These are phyloP conservation scores for Odontesthes bonariensis DNA, from an alignment of 2,113 vertebrate species.

Conservation along the genomic window DNA sequence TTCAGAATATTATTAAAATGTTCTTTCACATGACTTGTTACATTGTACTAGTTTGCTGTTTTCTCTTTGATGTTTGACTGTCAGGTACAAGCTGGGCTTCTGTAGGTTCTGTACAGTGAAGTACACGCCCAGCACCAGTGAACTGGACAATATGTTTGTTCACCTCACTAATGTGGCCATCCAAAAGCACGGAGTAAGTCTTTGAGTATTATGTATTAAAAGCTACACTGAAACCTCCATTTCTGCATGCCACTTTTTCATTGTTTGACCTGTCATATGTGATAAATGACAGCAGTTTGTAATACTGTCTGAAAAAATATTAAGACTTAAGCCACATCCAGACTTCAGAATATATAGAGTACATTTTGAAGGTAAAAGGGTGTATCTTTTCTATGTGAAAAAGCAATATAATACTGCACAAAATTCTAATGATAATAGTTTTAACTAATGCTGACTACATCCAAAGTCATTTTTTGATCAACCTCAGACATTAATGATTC, in stretches of 20 bases:
- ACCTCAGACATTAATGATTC: neutral
- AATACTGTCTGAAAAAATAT: no score
- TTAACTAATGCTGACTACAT: neutral
- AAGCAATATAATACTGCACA: no score
- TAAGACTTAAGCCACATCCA: no score
- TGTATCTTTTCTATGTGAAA: no score
- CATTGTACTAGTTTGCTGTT: neutral
- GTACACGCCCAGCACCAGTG: slow-evolving; percentile 96
- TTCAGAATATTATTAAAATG: neutral
- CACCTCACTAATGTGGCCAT: slow-evolving; percentile 99
- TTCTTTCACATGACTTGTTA: neutral
- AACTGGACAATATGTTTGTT: slow-evolving; percentile 98
- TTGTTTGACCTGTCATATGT: neutral
- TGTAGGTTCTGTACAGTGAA: slow-evolving; percentile 98
- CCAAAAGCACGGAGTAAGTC: slow-evolving; percentile 92
- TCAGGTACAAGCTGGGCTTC: slow-evolving; percentile 96
- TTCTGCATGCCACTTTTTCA: no score
- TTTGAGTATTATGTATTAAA: no score
- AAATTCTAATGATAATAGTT: no score
- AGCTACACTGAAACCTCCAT: neutral
- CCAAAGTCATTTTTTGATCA: neutral
- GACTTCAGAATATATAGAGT: no score
- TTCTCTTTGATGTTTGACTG: neutral
- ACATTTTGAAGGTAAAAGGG: no score
- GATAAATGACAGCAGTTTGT: neutral